A percentile compares a stretch with the other conserved stretches of the same genome.
These are phyloP conservation scores for Solea senegalensis DNA, from an alignment of 2,113 vertebrate species.

Conservation along the genomic window DNA sequence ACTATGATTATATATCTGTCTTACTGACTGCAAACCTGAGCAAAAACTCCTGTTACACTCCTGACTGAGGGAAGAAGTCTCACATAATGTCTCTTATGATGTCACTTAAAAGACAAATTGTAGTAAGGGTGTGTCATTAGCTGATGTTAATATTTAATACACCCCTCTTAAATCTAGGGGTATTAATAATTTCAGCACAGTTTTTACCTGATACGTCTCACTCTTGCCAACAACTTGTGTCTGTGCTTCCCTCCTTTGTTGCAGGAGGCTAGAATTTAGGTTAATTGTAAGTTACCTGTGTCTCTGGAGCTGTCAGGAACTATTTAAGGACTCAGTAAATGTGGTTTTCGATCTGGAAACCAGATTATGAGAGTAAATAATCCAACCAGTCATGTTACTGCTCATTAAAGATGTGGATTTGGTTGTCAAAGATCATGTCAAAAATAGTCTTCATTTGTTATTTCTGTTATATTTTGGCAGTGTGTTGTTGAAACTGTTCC, in stretches of 20 bases:
- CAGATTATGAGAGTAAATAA: neutral
- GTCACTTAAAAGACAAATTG: conserved; percentile 1
- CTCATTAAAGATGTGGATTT: conserved; percentile 2
- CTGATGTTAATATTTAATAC: neutral
- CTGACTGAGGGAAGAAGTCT: neutral
- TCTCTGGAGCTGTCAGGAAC: neutral
- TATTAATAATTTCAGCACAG: neutral
- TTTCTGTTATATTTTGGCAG: conserved; percentile 1
- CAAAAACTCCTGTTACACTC: neutral
- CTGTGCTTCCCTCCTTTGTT: neutral
- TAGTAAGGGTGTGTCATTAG: neutral
- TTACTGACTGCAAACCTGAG: neutral
- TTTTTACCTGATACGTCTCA: neutral
- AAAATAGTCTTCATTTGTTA: neutral
- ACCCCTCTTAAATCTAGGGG: neutral
- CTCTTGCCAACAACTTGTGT: neutral
- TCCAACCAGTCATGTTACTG: neutral
- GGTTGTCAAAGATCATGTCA: conserved; percentile 1
- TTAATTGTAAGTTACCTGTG: neutral
- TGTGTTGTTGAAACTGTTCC: neutral
- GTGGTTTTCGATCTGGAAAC: neutral
- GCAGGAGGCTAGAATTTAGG: neutral
- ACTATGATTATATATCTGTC: conserved; percentile 6
- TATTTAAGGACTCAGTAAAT: neutral
- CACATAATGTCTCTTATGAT: neutral